phyloP scores from a whole-genome alignment of 2,888 invertebrate genomes.

The Eucera pruinosa region DNA sequence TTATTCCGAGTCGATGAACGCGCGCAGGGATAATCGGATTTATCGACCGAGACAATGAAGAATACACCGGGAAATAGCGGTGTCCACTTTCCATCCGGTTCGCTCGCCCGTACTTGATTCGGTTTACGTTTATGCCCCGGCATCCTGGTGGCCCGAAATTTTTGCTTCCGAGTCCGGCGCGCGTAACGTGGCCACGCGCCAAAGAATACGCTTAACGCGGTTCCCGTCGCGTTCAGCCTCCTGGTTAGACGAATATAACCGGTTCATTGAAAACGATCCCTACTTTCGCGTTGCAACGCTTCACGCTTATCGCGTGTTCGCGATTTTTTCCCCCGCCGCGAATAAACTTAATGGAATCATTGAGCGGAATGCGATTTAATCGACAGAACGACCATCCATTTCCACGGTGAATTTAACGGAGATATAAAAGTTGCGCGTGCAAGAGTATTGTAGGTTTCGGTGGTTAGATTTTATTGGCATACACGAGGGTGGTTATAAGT shows the following conservation, averaged over 20 bases:
- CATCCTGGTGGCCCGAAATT: conserved; percentile 22
- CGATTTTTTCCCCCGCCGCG: too few species aligned
- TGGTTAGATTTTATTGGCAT: too few species aligned
- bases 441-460: too few species aligned
- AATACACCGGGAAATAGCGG: conserved; percentile 51
- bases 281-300: neutral
- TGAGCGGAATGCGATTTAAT: too few species aligned
- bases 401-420: too few species aligned
- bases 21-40: conserved; percentile 64
- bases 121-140: conserved; percentile 34
- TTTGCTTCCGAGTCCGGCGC: conserved; percentile 32
- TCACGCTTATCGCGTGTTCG: too few species aligned
- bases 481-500: too few species aligned
- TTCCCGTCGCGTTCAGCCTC: neutral
- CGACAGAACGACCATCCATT: too few species aligned
- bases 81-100: conserved; percentile 53
- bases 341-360: too few species aligned
- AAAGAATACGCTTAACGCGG: conserved; percentile 21
- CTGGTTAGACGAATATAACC: neutral
- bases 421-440: too few species aligned
- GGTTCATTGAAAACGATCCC: neutral
- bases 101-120: conserved; percentile 37
- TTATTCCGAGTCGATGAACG: conserved; percentile 66
- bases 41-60: conserved; percentile 63
- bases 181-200: conserved; percentile 8